Evolutionary conservation across 2,888 invertebrate genomes (phyloP).

Genomic region (Philereme transversata): DNA sequence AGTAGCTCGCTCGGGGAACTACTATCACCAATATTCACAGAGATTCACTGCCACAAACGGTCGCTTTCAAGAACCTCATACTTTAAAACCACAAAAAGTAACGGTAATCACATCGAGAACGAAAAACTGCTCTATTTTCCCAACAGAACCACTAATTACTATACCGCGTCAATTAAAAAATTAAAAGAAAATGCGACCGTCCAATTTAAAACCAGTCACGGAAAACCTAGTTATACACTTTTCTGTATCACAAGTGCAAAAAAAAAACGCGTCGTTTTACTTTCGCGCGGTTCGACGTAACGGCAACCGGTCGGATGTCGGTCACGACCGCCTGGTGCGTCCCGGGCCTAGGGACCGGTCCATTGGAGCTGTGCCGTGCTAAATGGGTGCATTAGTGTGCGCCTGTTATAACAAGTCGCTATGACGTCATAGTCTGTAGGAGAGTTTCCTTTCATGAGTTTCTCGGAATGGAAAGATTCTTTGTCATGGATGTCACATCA

Average conservation of each 20-base stretch:
- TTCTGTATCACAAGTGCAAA: conserved; percentile 3
- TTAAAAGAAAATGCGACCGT: conserved; percentile 17
- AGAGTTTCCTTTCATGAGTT: too few relatives aligned
- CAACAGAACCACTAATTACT: conserved; percentile 8
- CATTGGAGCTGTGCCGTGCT: conserved; percentile 38
- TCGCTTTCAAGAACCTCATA: too few relatives aligned
- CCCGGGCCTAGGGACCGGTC: conserved; percentile 46
- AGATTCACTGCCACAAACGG: too few relatives aligned
- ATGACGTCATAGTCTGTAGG: conserved; percentile 48
- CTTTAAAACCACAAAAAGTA: neutral
- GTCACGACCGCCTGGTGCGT: conserved; percentile 45
- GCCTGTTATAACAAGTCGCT: conserved; percentile 42
- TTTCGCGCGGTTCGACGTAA: conserved; percentile 42
- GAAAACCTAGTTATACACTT: conserved; percentile 27
- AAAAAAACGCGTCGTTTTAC: conserved; percentile 37
- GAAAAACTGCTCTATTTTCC: conserved; percentile 6
- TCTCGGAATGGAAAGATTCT: too few relatives aligned
- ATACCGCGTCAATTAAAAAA: conserved; percentile 1
- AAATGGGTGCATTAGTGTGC: conserved; percentile 52
- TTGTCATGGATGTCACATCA: too few relatives aligned
- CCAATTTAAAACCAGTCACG: conserved; percentile 31
- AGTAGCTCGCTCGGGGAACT: too few relatives aligned
- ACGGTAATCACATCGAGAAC: neutral
- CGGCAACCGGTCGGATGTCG: conserved; percentile 40
- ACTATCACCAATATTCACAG: too few relatives aligned